phyloP scores from a whole-genome alignment of 2,113 vertebrate species.

The Talpa occidentalis region DNA sequence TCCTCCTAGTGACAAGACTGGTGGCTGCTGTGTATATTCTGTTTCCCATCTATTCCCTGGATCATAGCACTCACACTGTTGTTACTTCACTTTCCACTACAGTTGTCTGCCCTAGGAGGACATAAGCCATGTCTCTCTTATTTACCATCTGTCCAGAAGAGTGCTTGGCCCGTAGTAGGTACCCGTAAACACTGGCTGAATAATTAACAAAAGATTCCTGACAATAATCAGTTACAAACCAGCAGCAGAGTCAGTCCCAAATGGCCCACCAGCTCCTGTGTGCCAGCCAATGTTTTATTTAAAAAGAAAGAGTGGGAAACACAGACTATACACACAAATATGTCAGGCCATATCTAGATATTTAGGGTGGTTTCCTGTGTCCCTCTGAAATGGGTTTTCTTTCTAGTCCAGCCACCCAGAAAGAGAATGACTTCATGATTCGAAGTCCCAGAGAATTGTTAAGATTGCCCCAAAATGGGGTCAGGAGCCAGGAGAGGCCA shows the following conservation, averaged over 20 bases:
- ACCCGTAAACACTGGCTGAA: background rate
- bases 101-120: background rate
- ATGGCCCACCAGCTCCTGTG: background rate
- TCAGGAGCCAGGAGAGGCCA: background rate
- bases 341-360: background rate
- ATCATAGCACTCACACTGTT: background rate
- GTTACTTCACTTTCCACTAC: background rate
- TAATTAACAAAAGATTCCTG: background rate
- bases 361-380: background rate
- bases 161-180: background rate
- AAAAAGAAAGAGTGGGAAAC: background rate
- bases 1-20: background rate
- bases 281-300: background rate
- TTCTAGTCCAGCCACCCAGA: background rate
- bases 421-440: background rate
- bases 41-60: background rate
- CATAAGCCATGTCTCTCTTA: rapidly evolving
- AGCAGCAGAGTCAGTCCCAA: background rate
- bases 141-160: background rate
- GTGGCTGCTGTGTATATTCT: background rate
- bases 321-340: background rate
- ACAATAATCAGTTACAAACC: background rate
- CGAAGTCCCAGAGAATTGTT: background rate
- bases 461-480: background rate
- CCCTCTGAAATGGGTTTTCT: background rate